Evolutionary conservation across 2,113 vertebrate species (phyloP), one percentile per base, ranked within the genome.

Genomic region (Chloebia gouldiae): DNA sequence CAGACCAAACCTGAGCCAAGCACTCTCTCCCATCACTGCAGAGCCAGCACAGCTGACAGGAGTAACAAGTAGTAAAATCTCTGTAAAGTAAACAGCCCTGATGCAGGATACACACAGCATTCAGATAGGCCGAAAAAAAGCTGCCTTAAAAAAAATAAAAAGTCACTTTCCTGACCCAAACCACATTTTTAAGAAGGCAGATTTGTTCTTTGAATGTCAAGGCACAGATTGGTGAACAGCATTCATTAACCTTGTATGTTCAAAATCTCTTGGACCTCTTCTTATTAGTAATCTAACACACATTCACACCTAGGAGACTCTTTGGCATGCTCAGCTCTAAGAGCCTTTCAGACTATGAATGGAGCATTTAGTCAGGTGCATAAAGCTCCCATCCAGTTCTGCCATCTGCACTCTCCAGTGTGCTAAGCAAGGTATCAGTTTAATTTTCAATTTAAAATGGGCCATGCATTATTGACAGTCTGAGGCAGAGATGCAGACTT

Each of bases 51-150:
- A 92, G 91, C 93, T 95, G 91, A 97, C 81, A 90, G 84, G 59
- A 96, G 95, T 64, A 91, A 90, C 84, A 88, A 96, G 94, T 80
- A 96, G 93, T 96, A 96, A 96, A 96, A 96, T 77, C 89, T 90
- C 85, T 63, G 73, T 33, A 81, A 95, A 95, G 92, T 66, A 96
- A 96, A 95, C 82, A 95, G 70, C 44, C 28, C 95, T 15, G 69
- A 50, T 69, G 63, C 84, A 92, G 89, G 79, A 91, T 78, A 93
- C 80, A 83, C 44, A 79, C 49, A 57, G 66, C 44, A 25, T 60
- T 88, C 90, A 90, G 76, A 66, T n/a, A 56, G 2, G 33, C 72
- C 77, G 90, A 42, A 77, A 86, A 86, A 91, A 88, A 82, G 21
- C 51, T 50, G 25, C 24, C 53, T 84, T 68, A 9, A 40, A 54